Evolutionary conservation across 2,888 invertebrate genomes (phyloP).

Genomic region (Conistra vaccinii): DNA sequence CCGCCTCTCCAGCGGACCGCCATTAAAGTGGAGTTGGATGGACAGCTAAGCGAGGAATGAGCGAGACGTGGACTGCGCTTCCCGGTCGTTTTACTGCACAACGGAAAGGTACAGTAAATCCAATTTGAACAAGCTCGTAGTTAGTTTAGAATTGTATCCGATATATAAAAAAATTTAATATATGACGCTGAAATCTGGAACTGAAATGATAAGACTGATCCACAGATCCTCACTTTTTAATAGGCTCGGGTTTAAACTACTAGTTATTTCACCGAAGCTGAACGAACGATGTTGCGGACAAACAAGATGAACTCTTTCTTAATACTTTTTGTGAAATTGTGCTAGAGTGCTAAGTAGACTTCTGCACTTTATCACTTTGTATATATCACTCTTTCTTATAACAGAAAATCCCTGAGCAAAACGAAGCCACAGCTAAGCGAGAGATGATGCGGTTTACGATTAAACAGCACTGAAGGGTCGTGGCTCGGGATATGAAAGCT

Average conservation of each 20-base stretch:
- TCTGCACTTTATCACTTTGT: neutral
- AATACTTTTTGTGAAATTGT: neutral
- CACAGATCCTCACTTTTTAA: neutral
- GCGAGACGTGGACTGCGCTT: slow-evolving; percentile 35
- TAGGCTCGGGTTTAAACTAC: neutral
- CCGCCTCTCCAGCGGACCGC: slow-evolving; percentile 57
- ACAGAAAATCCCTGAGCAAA: slow-evolving; percentile 27
- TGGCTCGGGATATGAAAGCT: slow-evolving; percentile 45
- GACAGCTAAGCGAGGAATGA: slow-evolving; percentile 59
- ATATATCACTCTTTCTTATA: slow-evolving; percentile 20
- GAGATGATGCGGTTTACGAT: slow-evolving; percentile 47
- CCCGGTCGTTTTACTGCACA: neutral
- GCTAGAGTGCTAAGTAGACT: neutral
- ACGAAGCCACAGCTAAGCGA: slow-evolving; percentile 37
- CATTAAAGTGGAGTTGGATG: slow-evolving; percentile 67
- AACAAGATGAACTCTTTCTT: neutral
- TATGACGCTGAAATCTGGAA: neutral
- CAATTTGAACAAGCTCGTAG: neutral
- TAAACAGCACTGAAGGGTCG: slow-evolving; percentile 42
- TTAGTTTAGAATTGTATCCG: neutral
- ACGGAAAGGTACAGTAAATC: slow-evolving; percentile 16
- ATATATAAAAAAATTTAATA: neutral
- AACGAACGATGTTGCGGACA: neutral
- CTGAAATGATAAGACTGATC: no score
- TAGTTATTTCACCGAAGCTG: neutral